Percentiles rank a stretch among this genome's conserved stretches.
Conservation (phyloP, 2,888 invertebrate genomes). For the Protonemura montana region DNA sequence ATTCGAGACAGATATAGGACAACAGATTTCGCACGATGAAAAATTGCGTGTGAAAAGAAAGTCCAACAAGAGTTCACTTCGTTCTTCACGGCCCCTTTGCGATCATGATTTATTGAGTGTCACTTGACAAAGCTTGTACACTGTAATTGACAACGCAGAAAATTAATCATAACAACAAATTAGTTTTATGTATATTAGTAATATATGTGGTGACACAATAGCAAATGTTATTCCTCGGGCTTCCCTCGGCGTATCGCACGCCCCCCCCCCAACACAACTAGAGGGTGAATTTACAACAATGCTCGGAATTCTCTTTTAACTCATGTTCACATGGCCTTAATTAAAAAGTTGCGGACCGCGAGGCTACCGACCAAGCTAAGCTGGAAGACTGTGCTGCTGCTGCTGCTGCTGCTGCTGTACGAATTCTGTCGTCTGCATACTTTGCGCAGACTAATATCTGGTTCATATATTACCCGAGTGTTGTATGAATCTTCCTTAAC, state of each 20-base stretch:
- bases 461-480: slow-evolving; percentile 42
- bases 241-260: neutral
- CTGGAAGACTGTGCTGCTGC: neutral
- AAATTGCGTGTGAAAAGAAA: neutral
- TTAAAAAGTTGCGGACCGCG: slow-evolving; percentile 47
- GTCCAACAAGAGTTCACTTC: neutral
- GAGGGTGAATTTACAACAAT: slow-evolving; percentile 44
- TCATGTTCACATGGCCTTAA: slow-evolving; percentile 47
- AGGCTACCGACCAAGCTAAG: slow-evolving; percentile 13
- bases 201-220: slow-evolving; percentile 14
- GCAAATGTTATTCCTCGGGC: slow-evolving; percentile 16
- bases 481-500: slow-evolving; percentile 35
- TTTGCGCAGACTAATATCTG: slow-evolving; percentile 43
- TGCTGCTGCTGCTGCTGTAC: neutral
- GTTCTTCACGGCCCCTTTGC: neutral
- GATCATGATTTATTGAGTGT: neutral
- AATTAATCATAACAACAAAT: slow-evolving; percentile 7
- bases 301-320: slow-evolving; percentile 48
- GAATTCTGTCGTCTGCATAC: slow-evolving; percentile 43
- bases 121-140: neutral
- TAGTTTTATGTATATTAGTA: slow-evolving; percentile 15
- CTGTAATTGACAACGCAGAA: neutral
- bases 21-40: neutral
- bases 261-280: neutral
- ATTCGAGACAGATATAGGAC: neutral